These are phyloP conservation scores for Nanorana parkeri DNA, from an alignment of 2,113 vertebrate genomes.

Conservation along the genomic window DNA sequence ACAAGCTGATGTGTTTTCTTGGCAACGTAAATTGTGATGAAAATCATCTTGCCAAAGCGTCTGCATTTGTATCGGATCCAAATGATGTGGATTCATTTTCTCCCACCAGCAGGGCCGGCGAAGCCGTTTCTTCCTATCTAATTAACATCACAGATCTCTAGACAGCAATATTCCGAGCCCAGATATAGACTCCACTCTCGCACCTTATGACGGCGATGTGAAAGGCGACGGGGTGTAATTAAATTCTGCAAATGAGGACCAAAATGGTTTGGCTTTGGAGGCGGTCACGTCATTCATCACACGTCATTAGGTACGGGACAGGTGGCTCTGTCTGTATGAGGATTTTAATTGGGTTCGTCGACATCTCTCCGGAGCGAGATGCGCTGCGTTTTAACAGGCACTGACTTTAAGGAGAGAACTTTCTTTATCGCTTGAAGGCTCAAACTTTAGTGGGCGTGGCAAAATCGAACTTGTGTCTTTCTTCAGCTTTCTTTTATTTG, in stretches of 20 bases:
- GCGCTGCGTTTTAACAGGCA: too few relatives aligned
- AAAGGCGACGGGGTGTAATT: conserved; percentile 29
- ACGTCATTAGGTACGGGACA: conserved; percentile 9
- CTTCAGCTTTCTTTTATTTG: too few relatives aligned
- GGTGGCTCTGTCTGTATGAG: conserved; percentile 11
- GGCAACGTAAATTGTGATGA: too few relatives aligned
- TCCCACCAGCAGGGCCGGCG: conserved; percentile 52
- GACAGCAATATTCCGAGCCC: conserved; percentile 1
- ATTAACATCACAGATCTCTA: conserved; percentile 23
- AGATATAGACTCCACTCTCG: conserved; percentile 5
- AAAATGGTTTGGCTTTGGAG: conserved; percentile 14
- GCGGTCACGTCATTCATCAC: conserved; percentile 24
- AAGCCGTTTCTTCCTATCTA: background rate
- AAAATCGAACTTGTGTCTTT: too few relatives aligned
- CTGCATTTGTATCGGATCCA: conserved; percentile 27
- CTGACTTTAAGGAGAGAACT: too few relatives aligned
- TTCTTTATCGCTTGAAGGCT: too few relatives aligned
- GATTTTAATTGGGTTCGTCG: conserved; percentile 58
- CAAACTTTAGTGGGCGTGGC: too few relatives aligned
- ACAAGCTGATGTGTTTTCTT: too few relatives aligned
- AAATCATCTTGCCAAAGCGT: background rate
- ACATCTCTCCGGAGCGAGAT: conserved; percentile 54
- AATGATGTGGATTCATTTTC: conserved; percentile 48
- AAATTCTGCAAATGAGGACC: conserved; percentile 26
- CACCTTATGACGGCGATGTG: conserved; percentile 27